Base-by-base conservation (phyloP, 2,888 invertebrate species). In the Cheilosia grossa region DNA sequence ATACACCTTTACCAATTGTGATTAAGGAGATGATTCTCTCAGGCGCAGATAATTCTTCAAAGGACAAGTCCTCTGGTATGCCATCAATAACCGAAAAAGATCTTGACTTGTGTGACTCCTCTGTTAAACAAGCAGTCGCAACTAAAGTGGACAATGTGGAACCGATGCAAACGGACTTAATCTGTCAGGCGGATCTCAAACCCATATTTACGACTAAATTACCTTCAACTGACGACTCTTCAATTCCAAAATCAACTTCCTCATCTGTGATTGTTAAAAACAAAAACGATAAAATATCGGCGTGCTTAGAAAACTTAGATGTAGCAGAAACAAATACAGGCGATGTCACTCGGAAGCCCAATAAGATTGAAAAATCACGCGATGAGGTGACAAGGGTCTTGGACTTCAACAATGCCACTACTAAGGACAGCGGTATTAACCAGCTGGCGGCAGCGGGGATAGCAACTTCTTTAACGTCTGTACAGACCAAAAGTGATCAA, bases 381-480 rank as follows among this genome's bases (percentile, higher is more conserved):
- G 90, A 91, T 2, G 91, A 91, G 72, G 90, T 92, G 7, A 88
- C 91, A 27, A 89, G 92, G 44, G 89, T 91, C 40, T 86, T 92
- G 19, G 89, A 89, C 87, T 92, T 92, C 51, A 89, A 80, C 13
- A 82, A 61, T 33, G 33, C 37, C 10, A 69, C 40, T 51, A 64
- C 33, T 40, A 27, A 30, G 17, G 59, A 49, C 13, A 51, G 13
- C n/a, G 59, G 30, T 7, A 59, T 6, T 33, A 87, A 42, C 33
- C 54, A 42, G 5, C n/a, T 15, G 19, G 64, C n/a, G 3, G 59
- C 42, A 44, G 6, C 82, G 33, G 59, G 30, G 24, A 42, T 66
- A 21, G 75, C 13, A 7, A 70, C 77, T 24, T 56, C 73, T 58
- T 53, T 56, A 17, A 78, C 19, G 10, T 44, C 63, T 33, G 40